Evolutionary conservation across 2,797 vertebrate species (phyloP), one percentile per base, ranked within the genome.

Genomic region (Tiaroga cobitis): DNA sequence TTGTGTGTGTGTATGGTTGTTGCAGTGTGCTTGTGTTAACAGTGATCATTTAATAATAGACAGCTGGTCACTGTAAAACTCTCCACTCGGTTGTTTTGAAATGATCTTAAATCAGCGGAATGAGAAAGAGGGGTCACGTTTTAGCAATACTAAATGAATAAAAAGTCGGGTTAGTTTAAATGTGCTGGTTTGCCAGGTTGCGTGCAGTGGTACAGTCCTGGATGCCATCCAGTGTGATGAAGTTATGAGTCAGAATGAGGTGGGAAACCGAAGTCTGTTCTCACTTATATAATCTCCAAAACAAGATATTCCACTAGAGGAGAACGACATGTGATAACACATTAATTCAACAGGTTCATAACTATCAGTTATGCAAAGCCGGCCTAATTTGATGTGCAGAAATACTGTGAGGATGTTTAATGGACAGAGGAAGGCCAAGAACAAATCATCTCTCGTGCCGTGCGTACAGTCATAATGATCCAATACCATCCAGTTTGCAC

Each of bases 191-290:
- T 37, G 41, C 10, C 67, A 43, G 56, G 67, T 91, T 91, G 90
- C 89, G 87, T 94, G 92, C 88, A 77, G 89, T 81, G 1, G 10
- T 85, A 61, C 34, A 81, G 84, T 49, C 78, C 84, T 88, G 89
- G 89, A 89, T 49, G 56, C 8, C 7, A 4, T 77, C 81, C 70
- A 63, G 76, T 82, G 78, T 89, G 89, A 92, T 87, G 76, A 86
- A 82, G 82, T 61, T 68, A 85, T 94, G 92, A 92, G 86, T 92
- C 91, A 93, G 90, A 24, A 34, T 21, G 74, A 86, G 84, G 80
- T 82, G 75, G 87, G 83, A 91, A 92, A 84, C 68, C 67, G 61
- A 51, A 54, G 82, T 68, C 39, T 80, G 76, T 49, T 82, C 37
- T 83, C 81, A 68, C 75, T 70, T 74, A 68, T 80, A 79, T 86